Base-by-base conservation (phyloP, 1,140 invertebrate species). In the Polypedilum pembai region DNA sequence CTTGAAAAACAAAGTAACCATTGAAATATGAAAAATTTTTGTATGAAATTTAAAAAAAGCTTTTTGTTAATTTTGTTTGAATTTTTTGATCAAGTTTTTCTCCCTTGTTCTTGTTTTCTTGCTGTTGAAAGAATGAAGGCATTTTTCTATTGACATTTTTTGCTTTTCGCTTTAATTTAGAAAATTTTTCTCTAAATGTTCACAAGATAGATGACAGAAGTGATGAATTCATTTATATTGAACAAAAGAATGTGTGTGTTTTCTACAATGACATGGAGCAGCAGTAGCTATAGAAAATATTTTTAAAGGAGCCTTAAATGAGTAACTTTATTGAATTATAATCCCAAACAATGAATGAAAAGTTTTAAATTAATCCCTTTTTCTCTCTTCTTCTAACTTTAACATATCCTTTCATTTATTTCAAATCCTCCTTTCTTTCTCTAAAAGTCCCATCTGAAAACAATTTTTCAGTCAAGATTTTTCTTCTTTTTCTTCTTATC, bases 401-500 rank as follows among this genome's bases (percentile, higher is more conserved):
- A 56, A 56, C 45, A 56, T 56, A 56, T 56, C 45, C 45, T 56
- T 56, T 56, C 12, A 56, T n/a, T 12, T 56, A n/a, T n/a, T 56
- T 56, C 41, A 45, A 45, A n/a, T 45, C 41, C 41, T 45, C 41
- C 41, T 15, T 45, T 45, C 41, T 1, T 56, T 56, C 45, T n/a
- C 45, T 56, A 56, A 56, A 56, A 56, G 45, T 56, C 45, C 45
- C 45, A 56, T 56, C 45, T 56, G 45, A 56, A 56, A 56, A 56
- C 12, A 56, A 56, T 56, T 56, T 56, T 56, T 56, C 45, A 56
- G 45, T 56, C 24, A 33, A 33, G 24, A 33, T 33, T n/a, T n/a
- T n/a, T 33, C 24, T 33, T 5, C 5, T 33, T 5, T 33, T 33
- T 33, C 5, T 33, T 3, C 24, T 33, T 33, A 33, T 33, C 24